Evolutionary conservation across 2,888 invertebrate species (phyloP).

Genomic region (Nysson spinosus): DNA sequence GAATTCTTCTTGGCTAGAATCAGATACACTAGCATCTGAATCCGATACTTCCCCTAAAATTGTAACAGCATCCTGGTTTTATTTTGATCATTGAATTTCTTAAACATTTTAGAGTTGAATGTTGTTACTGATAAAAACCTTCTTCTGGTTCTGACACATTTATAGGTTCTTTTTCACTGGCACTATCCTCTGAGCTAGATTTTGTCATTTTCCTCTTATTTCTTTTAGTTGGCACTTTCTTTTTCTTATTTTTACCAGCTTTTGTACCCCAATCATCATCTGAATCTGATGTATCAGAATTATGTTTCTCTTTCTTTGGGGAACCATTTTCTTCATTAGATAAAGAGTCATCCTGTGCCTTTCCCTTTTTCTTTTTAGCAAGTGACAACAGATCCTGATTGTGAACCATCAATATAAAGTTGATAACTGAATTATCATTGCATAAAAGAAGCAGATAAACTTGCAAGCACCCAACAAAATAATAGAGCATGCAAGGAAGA

Average conservation of each 20-base stretch:
- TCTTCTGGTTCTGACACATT: conserved; percentile 89
- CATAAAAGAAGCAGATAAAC: too few relatives aligned
- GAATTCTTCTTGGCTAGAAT: conserved; percentile 90
- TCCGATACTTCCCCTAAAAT: conserved; percentile 88
- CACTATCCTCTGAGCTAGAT: conserved; percentile 76
- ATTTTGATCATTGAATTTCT: too few relatives aligned
- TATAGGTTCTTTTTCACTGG: conserved; percentile 78
- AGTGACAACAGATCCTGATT: conserved; percentile 87
- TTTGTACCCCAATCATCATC: conserved; percentile 79
- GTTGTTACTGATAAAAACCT: conserved; percentile 81
- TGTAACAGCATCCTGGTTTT: neutral
- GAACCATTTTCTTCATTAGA: conserved; percentile 69
- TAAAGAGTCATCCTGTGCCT: conserved; percentile 73
- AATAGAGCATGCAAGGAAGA: neutral
- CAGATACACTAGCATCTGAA: conserved; percentile 81
- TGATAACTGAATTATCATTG: conserved; percentile 7
- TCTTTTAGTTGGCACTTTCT: conserved; percentile 72
- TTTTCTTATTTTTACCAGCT: conserved; percentile 75
- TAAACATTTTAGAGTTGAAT: conserved; percentile 2
- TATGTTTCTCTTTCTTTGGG: conserved; percentile 65
- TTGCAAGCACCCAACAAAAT: too few relatives aligned
- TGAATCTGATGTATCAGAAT: conserved; percentile 80
- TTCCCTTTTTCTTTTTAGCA: conserved; percentile 87
- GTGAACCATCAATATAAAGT: neutral
- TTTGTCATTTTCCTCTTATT: conserved; percentile 77